Conservation (phyloP, 2,888 invertebrate species). For the Macrophya alboannulata region DNA sequence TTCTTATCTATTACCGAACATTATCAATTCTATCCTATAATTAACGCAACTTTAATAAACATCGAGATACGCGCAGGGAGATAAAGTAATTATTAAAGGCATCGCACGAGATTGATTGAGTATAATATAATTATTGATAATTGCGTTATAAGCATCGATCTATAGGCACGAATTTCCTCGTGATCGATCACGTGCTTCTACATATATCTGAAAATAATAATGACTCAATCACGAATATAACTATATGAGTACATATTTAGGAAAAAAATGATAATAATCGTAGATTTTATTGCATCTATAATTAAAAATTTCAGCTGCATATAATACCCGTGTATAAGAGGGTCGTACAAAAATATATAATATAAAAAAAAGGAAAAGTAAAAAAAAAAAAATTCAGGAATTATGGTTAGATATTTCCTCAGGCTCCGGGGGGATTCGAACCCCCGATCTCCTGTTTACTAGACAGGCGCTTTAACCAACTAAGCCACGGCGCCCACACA, state of each 20-base stretch:
- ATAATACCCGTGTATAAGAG: no score
- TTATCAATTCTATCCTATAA: not conserved
- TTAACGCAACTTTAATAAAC: not conserved
- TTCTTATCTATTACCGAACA: not conserved
- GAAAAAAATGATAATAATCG: not conserved
- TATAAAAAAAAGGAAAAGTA: not conserved
- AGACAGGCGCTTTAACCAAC: constrained; percentile 90
- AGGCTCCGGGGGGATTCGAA: constrained; percentile 86
- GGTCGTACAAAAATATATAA: not conserved
- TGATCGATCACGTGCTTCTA: not conserved
- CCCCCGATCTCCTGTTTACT: constrained; percentile 88
- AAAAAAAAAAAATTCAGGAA: not conserved
- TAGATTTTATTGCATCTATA: not conserved
- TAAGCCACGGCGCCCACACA: constrained; percentile 87
- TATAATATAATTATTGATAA: not conserved
- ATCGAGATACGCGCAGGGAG: not conserved
- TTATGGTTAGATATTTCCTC: not conserved
- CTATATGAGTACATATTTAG: not conserved
- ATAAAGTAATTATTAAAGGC: no score
- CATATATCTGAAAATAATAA: not conserved
- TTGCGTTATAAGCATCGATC: not conserved
- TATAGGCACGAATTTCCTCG: not conserved
- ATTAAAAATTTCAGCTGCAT: not conserved
- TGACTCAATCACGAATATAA: not conserved
- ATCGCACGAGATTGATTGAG: not conserved